phyloP scores from a whole-genome alignment of 2,797 vertebrate species.

The Botia kubotai region DNA sequence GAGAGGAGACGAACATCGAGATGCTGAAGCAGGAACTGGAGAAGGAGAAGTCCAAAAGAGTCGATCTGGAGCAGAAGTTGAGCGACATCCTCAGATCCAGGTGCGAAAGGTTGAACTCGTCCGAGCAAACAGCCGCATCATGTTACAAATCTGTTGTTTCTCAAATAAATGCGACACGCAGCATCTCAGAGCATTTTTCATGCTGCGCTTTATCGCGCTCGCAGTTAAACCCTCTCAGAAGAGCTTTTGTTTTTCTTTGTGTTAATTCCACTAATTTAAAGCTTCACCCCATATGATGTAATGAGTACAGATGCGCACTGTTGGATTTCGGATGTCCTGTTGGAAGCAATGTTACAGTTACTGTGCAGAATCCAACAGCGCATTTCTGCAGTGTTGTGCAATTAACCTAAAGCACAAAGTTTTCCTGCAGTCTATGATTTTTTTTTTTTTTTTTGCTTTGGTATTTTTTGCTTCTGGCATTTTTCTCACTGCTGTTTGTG shows the following conservation, averaged over 20 bases:
- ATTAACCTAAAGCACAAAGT: neutral
- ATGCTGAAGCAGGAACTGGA: slow-evolving; percentile 89
- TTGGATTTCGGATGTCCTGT: neutral
- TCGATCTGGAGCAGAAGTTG: slow-evolving; percentile 90
- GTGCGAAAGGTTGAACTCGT: slow-evolving; percentile 62
- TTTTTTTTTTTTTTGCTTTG: neutral
- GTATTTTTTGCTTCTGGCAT: too few relatives aligned
- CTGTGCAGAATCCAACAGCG: neutral
- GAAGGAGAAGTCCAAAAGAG: slow-evolving; percentile 84
- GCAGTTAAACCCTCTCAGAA: neutral
- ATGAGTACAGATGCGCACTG: neutral
- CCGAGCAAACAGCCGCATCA: neutral
- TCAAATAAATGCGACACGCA: too few relatives aligned
- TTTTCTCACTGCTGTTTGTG: too few relatives aligned
- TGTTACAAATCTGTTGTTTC: too few relatives aligned
- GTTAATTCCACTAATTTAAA: neutral
- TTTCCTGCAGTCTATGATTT: neutral
- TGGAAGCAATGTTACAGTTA: neutral
- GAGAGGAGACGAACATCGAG: slow-evolving; percentile 89
- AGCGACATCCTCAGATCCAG: slow-evolving; percentile 84
- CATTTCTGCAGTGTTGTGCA: neutral
- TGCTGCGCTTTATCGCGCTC: neutral
- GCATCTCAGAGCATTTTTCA: neutral
- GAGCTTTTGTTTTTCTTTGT: neutral
- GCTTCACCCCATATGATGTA: neutral